These are phyloP conservation scores for Athene noctua DNA, from an alignment of 2,113 vertebrate genomes.

Conservation along the genomic window DNA sequence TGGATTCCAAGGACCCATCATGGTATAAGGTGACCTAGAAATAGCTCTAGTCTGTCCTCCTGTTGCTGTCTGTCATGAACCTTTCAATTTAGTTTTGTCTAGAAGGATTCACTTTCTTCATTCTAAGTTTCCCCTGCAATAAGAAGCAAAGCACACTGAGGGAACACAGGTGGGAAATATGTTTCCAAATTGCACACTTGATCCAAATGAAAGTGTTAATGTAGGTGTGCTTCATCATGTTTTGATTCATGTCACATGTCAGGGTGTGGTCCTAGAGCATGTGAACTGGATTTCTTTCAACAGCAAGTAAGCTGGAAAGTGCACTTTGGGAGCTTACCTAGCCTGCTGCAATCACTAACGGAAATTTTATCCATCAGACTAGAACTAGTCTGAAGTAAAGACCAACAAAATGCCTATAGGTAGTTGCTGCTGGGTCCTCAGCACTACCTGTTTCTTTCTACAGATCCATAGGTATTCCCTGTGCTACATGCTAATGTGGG, in stretches of 20 bases:
- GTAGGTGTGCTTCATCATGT: neutral
- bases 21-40: neutral
- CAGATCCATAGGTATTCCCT: neutral
- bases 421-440: neutral
- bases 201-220: neutral
- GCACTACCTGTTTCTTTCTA: neutral
- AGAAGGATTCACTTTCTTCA: neutral
- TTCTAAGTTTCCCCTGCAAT: neutral
- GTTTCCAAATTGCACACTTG: neutral
- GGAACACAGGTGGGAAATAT: neutral
- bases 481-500: neutral
- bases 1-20: neutral
- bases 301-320: neutral
- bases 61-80: neutral
- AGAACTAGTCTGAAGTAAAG: neutral
- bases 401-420: neutral
- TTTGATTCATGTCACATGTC: neutral
- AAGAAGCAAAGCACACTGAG: neutral
- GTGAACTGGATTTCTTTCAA: neutral
- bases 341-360: neutral
- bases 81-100: neutral
- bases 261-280: rapidly evolving
- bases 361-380: neutral
- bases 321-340: neutral
- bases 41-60: neutral